Percentiles rank a stretch among this genome's conserved stretches.
phyloP scores from a whole-genome alignment of 2,113 vertebrate species.

The Bufo gargarizans region DNA sequence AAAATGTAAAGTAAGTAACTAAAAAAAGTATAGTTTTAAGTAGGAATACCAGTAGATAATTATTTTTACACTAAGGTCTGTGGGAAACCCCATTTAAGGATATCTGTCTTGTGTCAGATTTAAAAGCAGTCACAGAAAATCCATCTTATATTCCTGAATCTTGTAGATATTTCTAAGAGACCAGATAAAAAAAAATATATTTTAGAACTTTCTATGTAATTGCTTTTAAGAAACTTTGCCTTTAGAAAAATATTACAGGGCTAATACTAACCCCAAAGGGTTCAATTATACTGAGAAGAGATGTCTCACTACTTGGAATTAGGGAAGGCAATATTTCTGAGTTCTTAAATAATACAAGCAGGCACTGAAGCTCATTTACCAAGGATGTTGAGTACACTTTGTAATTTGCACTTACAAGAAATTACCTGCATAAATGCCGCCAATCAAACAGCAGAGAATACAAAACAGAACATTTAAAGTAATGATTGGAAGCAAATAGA shows the following conservation, averaged over 20 bases:
- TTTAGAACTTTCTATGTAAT: conserved; percentile 20
- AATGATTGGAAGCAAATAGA: conserved; percentile 30
- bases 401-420: conserved; percentile 52
- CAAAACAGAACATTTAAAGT: conserved; percentile 45
- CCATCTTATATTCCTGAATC: neutral
- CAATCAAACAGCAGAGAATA: conserved; percentile 41
- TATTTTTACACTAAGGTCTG: too few species aligned
- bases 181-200: neutral
- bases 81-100: too few species aligned
- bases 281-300: conserved; percentile 26
- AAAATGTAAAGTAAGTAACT: too few species aligned
- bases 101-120: too few species aligned
- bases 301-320: conserved; percentile 33
- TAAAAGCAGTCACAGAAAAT: neutral
- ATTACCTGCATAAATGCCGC: conserved; percentile 34
- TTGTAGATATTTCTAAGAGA: neutral
- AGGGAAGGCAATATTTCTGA: conserved; percentile 32
- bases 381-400: conserved; percentile 39
- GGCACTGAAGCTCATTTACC: conserved; percentile 40
- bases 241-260: conserved; percentile 31
- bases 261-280: conserved; percentile 24
- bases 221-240: conserved; percentile 37
- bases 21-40: too few species aligned
- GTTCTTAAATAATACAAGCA: conserved; percentile 44
- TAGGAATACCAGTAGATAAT: too few species aligned